Evolutionary conservation across 2,113 vertebrate species (phyloP).

Genomic region (Peromyscus polionotus): DNA sequence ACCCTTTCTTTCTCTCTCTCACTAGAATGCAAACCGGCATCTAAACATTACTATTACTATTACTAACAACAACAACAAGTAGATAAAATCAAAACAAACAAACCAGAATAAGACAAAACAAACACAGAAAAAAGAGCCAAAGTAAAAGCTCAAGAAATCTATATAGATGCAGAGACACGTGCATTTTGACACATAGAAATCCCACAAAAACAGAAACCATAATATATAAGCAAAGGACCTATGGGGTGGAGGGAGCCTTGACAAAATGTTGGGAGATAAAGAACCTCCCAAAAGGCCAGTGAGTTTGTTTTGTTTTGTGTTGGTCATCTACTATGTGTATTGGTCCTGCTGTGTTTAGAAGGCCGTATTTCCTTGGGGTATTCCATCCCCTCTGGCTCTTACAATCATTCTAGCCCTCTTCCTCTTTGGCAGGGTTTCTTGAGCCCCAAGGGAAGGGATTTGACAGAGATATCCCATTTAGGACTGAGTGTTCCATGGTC

Average conservation of each 20-base stretch:
- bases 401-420: not conserved
- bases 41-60: not conserved
- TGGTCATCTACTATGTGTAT: not conserved
- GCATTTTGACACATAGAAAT: not conserved
- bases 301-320: not conserved
- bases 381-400: not conserved
- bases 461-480: not conserved
- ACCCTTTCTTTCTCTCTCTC: not conserved
- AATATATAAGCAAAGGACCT: not conserved
- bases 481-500: not conserved
- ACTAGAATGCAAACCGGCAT: not conserved
- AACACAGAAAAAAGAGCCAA: not conserved
- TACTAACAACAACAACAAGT: not conserved
- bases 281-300: not conserved
- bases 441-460: not conserved
- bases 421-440: not conserved
- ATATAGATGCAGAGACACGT: not conserved
- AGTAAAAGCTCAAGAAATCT: not conserved
- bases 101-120: not conserved
- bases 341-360: not conserved
- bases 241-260: not conserved
- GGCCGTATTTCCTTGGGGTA: not conserved
- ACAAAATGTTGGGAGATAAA: not conserved
- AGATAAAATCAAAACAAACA: not conserved
- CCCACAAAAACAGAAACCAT: not conserved